Evolutionary conservation across 53 echinoderm and acorn worm genomes (phyloP).

Genomic region (Pentamera pediparva): DNA sequence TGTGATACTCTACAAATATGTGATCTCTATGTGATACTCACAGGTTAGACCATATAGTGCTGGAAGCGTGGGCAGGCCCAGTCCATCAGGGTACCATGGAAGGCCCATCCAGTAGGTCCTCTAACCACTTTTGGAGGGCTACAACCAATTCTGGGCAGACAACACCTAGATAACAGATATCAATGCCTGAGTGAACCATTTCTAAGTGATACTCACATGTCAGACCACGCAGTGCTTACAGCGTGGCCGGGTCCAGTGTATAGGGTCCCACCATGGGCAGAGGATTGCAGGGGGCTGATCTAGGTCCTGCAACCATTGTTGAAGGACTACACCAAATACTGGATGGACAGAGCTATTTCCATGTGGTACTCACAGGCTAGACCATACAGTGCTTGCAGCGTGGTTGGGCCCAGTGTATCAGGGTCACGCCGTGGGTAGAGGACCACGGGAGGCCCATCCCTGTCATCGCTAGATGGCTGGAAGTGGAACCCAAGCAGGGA

Average conservation of each 20-base stretch:
- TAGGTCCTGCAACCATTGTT: too few species aligned
- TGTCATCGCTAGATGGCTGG: constrained; percentile 53
- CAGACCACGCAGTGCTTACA: neutral
- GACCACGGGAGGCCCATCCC: constrained; percentile 53
- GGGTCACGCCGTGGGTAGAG: constrained; percentile 80
- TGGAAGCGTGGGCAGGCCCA: too few species aligned
- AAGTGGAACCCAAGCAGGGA: constrained; percentile 49
- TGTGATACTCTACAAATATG: too few species aligned
- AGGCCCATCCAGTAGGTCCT: too few species aligned
- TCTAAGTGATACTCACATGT: neutral
- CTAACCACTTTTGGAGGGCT: too few species aligned
- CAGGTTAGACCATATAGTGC: too few species aligned
- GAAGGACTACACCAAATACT: neutral
- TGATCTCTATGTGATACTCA: too few species aligned
- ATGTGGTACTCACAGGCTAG: constrained; percentile 43
- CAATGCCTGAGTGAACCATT: too few species aligned
- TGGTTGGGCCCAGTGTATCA: constrained; percentile 50
- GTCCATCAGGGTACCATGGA: too few species aligned
- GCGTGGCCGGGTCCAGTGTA: neutral
- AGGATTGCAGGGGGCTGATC: neutral
- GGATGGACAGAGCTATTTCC: neutral
- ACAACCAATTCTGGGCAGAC: too few species aligned
- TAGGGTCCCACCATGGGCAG: neutral
- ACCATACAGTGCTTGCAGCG: constrained; percentile 64
- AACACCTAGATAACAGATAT: too few species aligned